Conservation (phyloP, 2,888 invertebrate species). For the Lissonota sp. region DNA sequence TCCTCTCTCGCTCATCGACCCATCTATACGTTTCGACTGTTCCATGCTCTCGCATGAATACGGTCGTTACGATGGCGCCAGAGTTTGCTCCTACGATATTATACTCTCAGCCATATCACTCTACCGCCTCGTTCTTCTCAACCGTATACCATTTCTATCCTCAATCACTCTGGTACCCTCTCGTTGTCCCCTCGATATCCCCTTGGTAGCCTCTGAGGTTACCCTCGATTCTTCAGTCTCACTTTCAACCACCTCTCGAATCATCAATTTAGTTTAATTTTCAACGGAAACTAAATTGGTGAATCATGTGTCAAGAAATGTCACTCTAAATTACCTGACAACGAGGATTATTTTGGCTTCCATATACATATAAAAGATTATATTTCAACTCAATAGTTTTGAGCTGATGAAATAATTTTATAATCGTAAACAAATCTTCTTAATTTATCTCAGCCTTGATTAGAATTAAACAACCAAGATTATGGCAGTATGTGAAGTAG, state of each 20-base stretch:
- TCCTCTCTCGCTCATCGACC: slow-evolving; percentile 1
- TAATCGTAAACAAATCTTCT: slow-evolving; percentile 1
- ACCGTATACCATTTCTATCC: slow-evolving; percentile 43
- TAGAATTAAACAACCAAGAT: no score
- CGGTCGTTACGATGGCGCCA: slow-evolving; percentile 73
- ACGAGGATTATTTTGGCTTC: neutral
- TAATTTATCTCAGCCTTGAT: neutral
- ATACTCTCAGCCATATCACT: slow-evolving; percentile 41
- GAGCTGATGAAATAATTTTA: no score
- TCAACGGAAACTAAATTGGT: no score
- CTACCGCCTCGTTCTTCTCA: slow-evolving; percentile 28
- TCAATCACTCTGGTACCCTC: slow-evolving; percentile 16
- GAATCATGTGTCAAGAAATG: neutral
- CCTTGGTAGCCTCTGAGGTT: neutral
- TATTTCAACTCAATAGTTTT: no score
- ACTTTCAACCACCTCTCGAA: no score
- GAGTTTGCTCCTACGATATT: slow-evolving; percentile 37
- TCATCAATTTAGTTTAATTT: no score
- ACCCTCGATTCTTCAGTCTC: neutral
- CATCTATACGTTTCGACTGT: slow-evolving; percentile 5
- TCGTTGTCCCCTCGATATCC: slow-evolving; percentile 1
- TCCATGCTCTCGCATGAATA: slow-evolving; percentile 69
- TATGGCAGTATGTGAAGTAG: no score
- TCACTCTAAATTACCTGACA: slow-evolving; percentile 32
- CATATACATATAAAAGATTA: no score